Evolutionary conservation across 2,888 invertebrate genomes (phyloP).

Genomic region (Cistogaster globosa): DNA sequence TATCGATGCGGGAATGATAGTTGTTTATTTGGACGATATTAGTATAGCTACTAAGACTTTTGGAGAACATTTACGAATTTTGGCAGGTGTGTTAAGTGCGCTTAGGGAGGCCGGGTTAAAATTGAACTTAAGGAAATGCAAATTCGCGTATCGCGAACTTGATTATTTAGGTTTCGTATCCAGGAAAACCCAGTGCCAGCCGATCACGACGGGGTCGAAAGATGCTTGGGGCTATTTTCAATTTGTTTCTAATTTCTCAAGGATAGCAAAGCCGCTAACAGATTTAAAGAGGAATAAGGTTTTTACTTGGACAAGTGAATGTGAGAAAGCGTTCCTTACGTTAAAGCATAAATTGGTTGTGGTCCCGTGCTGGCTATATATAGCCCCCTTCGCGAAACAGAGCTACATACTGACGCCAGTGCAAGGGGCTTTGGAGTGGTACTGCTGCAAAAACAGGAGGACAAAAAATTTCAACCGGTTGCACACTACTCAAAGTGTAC

Average conservation of each 20-base stretch:
- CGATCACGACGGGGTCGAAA: background rate
- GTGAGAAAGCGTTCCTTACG: background rate
- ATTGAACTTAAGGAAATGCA: background rate
- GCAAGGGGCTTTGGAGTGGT: background rate
- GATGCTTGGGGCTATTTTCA: slow-evolving; percentile 9
- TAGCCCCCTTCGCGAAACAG: slow-evolving; percentile 57
- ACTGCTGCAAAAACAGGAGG: background rate
- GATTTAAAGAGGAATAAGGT: background rate
- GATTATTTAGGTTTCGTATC: slow-evolving; percentile 53
- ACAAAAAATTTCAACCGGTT: background rate
- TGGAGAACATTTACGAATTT: slow-evolving; percentile 3
- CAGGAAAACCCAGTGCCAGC: background rate
- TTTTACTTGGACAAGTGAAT: slow-evolving; percentile 22
- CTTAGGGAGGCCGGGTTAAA: background rate
- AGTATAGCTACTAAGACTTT: slow-evolving; percentile 8
- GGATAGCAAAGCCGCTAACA: slow-evolving; percentile 1
- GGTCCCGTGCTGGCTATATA: slow-evolving; percentile 19
- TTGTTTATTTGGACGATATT: slow-evolving; percentile 17
- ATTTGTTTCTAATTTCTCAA: slow-evolving; percentile 73
- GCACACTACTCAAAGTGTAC: background rate
- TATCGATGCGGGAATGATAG: slow-evolving; percentile 25
- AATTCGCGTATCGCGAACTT: slow-evolving; percentile 20
- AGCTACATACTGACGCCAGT: slow-evolving; percentile 52
- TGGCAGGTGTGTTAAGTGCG: background rate
- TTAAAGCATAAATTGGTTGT: background rate